Evolutionary conservation across 1,140 invertebrate genomes (phyloP).

Genomic region (Apis florea): DNA sequence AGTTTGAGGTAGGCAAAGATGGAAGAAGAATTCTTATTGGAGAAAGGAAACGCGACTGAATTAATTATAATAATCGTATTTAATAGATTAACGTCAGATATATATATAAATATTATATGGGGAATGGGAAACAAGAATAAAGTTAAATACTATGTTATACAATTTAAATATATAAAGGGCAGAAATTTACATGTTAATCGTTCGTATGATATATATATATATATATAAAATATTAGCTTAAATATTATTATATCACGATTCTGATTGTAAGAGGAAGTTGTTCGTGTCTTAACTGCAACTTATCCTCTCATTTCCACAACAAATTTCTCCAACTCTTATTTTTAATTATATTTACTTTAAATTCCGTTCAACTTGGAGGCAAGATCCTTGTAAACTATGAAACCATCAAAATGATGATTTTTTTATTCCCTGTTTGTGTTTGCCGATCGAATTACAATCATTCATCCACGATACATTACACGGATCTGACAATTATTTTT

Average conservation of each 20-base stretch:
- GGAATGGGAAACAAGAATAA: constrained; percentile 1
- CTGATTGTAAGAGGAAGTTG: background rate
- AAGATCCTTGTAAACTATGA: too few relatives aligned
- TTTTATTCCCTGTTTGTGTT: too few relatives aligned
- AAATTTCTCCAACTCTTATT: background rate
- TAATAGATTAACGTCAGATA: constrained; percentile 9
- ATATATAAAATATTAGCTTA: background rate
- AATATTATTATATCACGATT: background rate
- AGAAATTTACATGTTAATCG: constrained; percentile 15
- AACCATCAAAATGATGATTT: too few relatives aligned
- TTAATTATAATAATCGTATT: constrained; percentile 9
- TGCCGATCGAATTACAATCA: too few relatives aligned
- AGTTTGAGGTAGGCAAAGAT: background rate
- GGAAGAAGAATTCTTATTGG: background rate
- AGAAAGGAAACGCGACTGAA: constrained; percentile 20
- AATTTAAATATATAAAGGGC: background rate
- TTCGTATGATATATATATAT: background rate
- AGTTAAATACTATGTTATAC: constrained; percentile 2
- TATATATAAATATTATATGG: too few relatives aligned
- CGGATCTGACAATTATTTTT: too few relatives aligned
- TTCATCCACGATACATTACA: too few relatives aligned
- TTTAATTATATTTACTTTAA: background rate
- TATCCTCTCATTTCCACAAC: background rate
- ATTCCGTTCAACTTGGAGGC: background rate
- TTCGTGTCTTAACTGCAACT: background rate